Evolutionary conservation across 2,113 vertebrate genomes (phyloP).

Genomic region (Ornithorhynchus anatinus): DNA sequence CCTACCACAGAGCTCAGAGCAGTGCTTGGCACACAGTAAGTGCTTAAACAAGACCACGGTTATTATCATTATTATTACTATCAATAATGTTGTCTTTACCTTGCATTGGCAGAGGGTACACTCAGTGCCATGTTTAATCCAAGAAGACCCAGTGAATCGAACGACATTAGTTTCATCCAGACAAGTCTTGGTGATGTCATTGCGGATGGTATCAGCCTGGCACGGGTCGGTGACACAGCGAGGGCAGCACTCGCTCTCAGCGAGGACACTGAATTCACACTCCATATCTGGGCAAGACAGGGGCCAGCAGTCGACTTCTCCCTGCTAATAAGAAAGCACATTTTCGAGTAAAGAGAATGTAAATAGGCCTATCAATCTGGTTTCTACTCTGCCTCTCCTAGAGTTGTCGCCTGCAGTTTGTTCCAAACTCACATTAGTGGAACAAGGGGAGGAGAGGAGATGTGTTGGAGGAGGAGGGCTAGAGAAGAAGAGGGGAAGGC

Average conservation of each 20-base stretch:
- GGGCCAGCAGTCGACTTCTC: constrained; percentile 97
- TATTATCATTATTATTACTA: too few relatives aligned
- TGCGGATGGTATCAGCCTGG: constrained; percentile 89
- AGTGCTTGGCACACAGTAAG: too few relatives aligned
- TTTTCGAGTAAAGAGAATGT: not conserved
- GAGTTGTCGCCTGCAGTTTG: too few relatives aligned
- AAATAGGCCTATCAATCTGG: too few relatives aligned
- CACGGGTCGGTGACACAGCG: constrained; percentile 93
- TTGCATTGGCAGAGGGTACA: constrained; percentile 97
- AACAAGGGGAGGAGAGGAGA: not conserved
- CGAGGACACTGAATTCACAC: constrained; percentile 91
- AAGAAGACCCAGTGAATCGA: constrained; percentile 95
- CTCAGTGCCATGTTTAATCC: constrained; percentile 96
- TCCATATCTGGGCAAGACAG: constrained; percentile 87
- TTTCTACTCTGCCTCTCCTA: too few relatives aligned
- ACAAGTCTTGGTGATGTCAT: constrained; percentile 97
- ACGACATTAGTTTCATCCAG: constrained; percentile 88
- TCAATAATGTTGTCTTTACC: constrained; percentile 56
- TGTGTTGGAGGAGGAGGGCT: not conserved
- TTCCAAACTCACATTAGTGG: too few relatives aligned
- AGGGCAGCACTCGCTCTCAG: constrained; percentile 91
- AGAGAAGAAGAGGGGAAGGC: too few relatives aligned
- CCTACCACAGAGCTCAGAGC: too few relatives aligned
- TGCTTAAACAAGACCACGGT: too few relatives aligned
- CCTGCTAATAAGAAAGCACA: constrained; percentile 75